Evolutionary conservation across 92 coral and sea anemone species (phyloP), one percentile per base, ranked within the genome.

Genomic region (Porites rus): DNA sequence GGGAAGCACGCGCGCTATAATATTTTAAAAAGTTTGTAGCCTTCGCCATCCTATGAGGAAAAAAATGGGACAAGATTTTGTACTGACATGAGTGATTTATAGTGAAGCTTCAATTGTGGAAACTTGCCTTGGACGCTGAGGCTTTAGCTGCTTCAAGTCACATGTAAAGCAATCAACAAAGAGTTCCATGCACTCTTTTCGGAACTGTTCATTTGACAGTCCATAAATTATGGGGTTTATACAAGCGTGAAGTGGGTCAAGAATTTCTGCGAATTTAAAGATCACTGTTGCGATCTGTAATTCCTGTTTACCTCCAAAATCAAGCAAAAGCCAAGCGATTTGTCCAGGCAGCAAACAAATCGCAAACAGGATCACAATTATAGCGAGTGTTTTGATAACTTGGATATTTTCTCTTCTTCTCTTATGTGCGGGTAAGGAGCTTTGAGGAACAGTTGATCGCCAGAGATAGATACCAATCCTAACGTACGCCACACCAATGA

Each of bases 221-320:
- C 92, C 92, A 82, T 94, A 92, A 24, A 87, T 79, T 17, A 94
- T 87, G 11, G 98, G 98, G 69, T 94, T 94, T 7, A 91, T 89
- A 66, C 95, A 89, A 60, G 93, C 87, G 93, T 94, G 94, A 53
- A 94, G 72, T 88, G 87, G 87, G 65, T 89, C 92, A 0, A 92
- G 72, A 65, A 90, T 88, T 21, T 87, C 83, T 46, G 94, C 79
- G 54, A 84, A 83, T 51, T 73, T 78, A 66, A 78, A 84, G 50
- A 94, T 66, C 50, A 72, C 87, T 7, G 71, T 63, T 18, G 88
- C 61, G 17, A 79, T 69, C 13, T 72, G 86, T 71, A 69, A 56
- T 4, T 54, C 58, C 52, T 87, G 50, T 17, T 78, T 82, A 7
- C 83, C 71, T 1, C 98, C 98, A 74, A 94, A 94, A 65, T 92